These are phyloP conservation scores for Serranus cabrilla DNA, from an alignment of 2,797 vertebrate species.

Conservation along the genomic window DNA sequence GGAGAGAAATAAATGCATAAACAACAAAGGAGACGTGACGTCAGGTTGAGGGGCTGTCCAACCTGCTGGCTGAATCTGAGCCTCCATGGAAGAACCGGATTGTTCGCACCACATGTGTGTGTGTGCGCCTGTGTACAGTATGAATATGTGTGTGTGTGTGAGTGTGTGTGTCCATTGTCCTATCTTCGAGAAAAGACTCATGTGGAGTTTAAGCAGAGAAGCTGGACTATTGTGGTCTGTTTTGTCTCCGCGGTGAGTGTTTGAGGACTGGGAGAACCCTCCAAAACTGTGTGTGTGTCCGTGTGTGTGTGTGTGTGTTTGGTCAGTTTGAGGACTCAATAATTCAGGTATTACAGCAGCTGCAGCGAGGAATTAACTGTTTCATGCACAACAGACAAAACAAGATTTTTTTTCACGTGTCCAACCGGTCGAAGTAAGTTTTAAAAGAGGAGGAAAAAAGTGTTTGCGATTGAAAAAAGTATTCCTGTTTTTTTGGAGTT, in stretches of 20 bases:
- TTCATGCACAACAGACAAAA: conserved; percentile 20
- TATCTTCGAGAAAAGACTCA: conserved; percentile 69
- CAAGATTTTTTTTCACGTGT: conserved; percentile 6
- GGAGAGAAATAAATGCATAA: conserved; percentile 88
- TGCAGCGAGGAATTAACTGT: conserved; percentile 16
- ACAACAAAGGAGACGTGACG: conserved; percentile 88
- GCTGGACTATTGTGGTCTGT: conserved; percentile 74
- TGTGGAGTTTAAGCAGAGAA: conserved; percentile 73
- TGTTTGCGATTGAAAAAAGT: neutral
- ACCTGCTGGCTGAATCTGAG: conserved; percentile 83
- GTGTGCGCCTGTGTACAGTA: conserved; percentile 62
- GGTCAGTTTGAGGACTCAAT: conserved; percentile 44
- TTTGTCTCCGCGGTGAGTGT: conserved; percentile 72
- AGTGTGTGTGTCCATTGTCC: conserved; percentile 64
- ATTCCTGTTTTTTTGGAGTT: conserved; percentile 19
- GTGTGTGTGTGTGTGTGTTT: conserved; percentile 37
- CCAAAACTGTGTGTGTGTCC: conserved; percentile 21
- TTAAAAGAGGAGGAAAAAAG: neutral
- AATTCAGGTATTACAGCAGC: conserved; percentile 43
- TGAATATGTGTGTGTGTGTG: conserved; percentile 54
- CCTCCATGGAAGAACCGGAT: conserved; percentile 75
- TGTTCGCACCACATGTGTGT: conserved; percentile 71
- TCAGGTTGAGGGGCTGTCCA: conserved; percentile 84
- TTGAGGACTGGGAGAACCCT: conserved; percentile 60
- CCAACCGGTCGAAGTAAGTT: conserved; percentile 2